Evolutionary conservation across 1,140 invertebrate species (phyloP).

Genomic region (Delia radicum): DNA sequence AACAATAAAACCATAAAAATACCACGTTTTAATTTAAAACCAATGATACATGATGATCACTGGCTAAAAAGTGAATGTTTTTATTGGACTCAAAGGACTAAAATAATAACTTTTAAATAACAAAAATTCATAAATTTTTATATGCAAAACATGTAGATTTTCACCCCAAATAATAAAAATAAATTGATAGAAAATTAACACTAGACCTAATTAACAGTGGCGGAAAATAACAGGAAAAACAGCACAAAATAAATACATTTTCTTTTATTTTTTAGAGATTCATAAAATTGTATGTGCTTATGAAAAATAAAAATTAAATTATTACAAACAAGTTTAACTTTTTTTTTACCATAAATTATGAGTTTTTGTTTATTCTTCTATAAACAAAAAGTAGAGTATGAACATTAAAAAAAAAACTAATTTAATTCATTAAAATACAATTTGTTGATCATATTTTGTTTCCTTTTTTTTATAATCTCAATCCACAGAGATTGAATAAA

Average conservation of each 20-base stretch:
- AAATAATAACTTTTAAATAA: background rate
- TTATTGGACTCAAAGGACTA: conserved; percentile 12
- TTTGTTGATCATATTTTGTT: conserved; percentile 4
- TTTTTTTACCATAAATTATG: conserved; percentile 8
- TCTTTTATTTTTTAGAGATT: background rate
- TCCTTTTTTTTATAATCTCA: background rate
- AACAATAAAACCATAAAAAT: background rate
- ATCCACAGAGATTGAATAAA: background rate
- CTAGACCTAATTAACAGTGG: background rate
- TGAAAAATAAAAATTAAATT: background rate
- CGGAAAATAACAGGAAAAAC: background rate
- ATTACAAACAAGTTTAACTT: conserved; percentile 6
- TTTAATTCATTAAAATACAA: conserved; percentile 24
- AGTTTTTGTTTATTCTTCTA: background rate
- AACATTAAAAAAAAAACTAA: background rate
- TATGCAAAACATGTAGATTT: conserved; percentile 11
- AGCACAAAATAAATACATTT: background rate
- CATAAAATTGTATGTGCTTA: background rate
- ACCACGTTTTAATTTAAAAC: background rate
- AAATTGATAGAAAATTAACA: conserved; percentile 11
- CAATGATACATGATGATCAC: background rate
- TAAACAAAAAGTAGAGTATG: background rate
- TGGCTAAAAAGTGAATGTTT: background rate
- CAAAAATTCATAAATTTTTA: background rate
- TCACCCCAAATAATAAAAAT: conserved; percentile 2